Evolutionary conservation across 2,113 vertebrate genomes (phyloP), one percentile per base, ranked within the genome.

Genomic region (Pelecanus crispus): DNA sequence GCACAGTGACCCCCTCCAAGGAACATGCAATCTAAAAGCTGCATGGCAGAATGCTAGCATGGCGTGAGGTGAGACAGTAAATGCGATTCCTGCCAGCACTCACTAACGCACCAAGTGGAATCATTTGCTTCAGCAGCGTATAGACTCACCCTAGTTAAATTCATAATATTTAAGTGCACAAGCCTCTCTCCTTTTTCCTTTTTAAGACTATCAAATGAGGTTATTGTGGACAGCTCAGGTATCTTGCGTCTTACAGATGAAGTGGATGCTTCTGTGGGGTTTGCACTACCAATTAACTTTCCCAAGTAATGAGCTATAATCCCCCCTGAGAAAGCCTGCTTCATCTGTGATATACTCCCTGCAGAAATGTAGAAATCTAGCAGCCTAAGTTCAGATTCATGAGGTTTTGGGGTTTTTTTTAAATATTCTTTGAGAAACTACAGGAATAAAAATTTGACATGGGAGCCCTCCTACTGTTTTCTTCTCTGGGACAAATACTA

Each of bases 251-350:
- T 81, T 81, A 77, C 61, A 95, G 70, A 88, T 79, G 83, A 90
- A 92, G 74, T 44, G 11, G 58, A 81, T 65, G 53, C 25, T 88
- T 95, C 84, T 50, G 34, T 67, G 75, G 34, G 79, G 61, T 81
- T 88, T 95, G 68, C 73, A 86, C 42, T 92, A 83, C 95, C 92
- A 96, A 97, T 97, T 97, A 97, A 81, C 68, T 75, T 88, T 78
- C 49, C 42, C 89, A 86, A 65, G 79, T 95, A 97, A 97, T 91
- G 71, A 96, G 56, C 49, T 71, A 13, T 71, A 90, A 95, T 84
- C 74, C 49, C 92, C 73, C 65, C 12, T 65, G 72, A 90, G 91
- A 90, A 93, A 45, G 10, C 31, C 52, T 70, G 75, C 49, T 90
- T 95, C 61, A 86, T 88, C 75, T 90, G 89, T 40, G 47, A 88